Conservation (phyloP, 2,888 invertebrate species). For the Carabus problematicus region DNA sequence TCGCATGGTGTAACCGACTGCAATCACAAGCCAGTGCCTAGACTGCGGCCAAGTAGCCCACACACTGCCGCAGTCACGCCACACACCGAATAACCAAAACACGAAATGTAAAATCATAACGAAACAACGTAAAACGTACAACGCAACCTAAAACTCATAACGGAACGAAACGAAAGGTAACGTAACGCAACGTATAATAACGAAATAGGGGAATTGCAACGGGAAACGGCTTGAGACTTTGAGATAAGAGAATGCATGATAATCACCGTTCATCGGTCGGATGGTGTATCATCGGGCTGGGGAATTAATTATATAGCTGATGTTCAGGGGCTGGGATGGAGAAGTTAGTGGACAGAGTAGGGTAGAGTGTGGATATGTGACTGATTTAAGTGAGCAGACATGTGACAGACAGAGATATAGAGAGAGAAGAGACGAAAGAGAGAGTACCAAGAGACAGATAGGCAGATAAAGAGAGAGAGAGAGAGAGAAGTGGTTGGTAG, state of each 20-base stretch:
- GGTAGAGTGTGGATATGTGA: constrained; percentile 26
- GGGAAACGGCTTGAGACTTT: constrained; percentile 43
- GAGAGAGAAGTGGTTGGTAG: constrained; percentile 61
- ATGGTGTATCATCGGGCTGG: neutral
- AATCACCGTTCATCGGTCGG: too few species aligned
- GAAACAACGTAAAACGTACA: constrained; percentile 11
- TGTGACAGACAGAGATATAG: constrained; percentile 21
- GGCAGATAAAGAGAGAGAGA: constrained; percentile 45
- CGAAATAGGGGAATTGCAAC: constrained; percentile 38
- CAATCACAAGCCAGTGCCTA: constrained; percentile 60
- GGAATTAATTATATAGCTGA: constrained; percentile 13
- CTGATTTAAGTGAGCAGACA: constrained; percentile 25
- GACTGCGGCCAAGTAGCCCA: constrained; percentile 47
- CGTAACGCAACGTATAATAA: too few species aligned
- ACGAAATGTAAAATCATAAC: constrained; percentile 41
- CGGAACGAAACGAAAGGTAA: constrained; percentile 38
- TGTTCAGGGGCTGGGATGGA: constrained; percentile 30
- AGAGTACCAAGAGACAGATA: constrained; percentile 19
- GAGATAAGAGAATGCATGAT: constrained; percentile 13
- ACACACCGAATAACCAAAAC: constrained; percentile 48
- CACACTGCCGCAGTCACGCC: constrained; percentile 49
- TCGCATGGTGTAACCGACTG: constrained; percentile 98
- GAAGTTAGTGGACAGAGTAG: constrained; percentile 28
- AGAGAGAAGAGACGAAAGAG: constrained; percentile 43
- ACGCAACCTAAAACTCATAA: constrained; percentile 27